phyloP scores from a whole-genome alignment of 2,797 vertebrate species.

The Acanthopagrus latus region DNA sequence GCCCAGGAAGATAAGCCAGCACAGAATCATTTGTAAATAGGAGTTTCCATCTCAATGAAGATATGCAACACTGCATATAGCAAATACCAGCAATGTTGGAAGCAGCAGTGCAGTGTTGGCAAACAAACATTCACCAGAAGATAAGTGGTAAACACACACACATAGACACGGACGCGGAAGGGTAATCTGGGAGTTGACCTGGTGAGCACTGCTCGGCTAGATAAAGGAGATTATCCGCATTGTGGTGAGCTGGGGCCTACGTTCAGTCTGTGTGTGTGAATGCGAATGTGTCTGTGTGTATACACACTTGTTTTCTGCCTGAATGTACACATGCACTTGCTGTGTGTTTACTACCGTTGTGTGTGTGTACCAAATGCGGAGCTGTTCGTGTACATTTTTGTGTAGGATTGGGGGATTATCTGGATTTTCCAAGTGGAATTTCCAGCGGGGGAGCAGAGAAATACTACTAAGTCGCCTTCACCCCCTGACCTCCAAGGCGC shows the following conservation, averaged over 20 bases:
- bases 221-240: slow-evolving; percentile 81
- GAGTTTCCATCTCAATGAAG: slow-evolving; percentile 28
- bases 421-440: slow-evolving; percentile 74
- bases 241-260: slow-evolving; percentile 43
- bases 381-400: slow-evolving; percentile 26
- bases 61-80: slow-evolving; percentile 24
- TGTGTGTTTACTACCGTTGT: slow-evolving; percentile 39
- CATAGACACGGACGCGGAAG: slow-evolving; percentile 13
- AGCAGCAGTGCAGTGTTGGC: slow-evolving; percentile 52
- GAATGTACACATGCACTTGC: slow-evolving; percentile 3
- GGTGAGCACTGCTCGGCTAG: slow-evolving; percentile 65
- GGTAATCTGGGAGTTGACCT: slow-evolving; percentile 77
- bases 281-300: slow-evolving; percentile 23
- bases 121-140: slow-evolving; percentile 56
- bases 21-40: slow-evolving; percentile 10
- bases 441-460: slow-evolving; percentile 60
- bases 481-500: slow-evolving; percentile 58
- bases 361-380: slow-evolving; percentile 11
- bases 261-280: slow-evolving; percentile 23
- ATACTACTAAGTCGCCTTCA: slow-evolving; percentile 64
- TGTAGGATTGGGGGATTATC: slow-evolving; percentile 72
- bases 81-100: slow-evolving; percentile 41
- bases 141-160: slow-evolving; percentile 46
- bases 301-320: slow-evolving; percentile 18
- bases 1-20: background rate